Percentiles rank a stretch among this genome's conserved stretches.
phyloP scores from a whole-genome alignment of 2,888 invertebrate genomes.

The Torymus texanus region DNA sequence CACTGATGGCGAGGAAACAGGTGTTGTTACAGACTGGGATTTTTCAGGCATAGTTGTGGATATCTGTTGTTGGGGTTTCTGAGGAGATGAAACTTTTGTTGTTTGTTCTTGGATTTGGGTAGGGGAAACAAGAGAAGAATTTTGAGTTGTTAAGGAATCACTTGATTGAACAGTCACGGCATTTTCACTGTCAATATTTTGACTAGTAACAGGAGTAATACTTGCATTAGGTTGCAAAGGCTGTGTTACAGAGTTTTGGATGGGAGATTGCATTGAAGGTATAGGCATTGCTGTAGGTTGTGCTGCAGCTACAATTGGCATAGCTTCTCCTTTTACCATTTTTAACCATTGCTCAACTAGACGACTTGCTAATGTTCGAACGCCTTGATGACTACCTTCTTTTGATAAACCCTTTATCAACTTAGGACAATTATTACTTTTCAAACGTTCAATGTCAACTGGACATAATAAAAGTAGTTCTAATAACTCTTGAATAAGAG shows the following conservation, averaged over 20 bases:
- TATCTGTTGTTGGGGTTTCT: constrained; percentile 39
- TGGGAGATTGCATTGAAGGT: constrained; percentile 50
- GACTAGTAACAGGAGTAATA: constrained; percentile 49
- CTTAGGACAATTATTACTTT: constrained; percentile 94
- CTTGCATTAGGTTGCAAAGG: constrained; percentile 39
- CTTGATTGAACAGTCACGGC: constrained; percentile 62
- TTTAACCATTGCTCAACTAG: constrained; percentile 93
- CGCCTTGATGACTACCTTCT: constrained; percentile 86
- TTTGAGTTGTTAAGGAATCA: constrained; percentile 61
- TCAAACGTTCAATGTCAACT: constrained; percentile 91
- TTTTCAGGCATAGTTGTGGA: constrained; percentile 44
- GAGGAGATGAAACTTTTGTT: constrained; percentile 34
- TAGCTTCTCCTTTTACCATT: constrained; percentile 87
- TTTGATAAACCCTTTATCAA: constrained; percentile 91
- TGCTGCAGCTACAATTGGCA: constrained; percentile 72
- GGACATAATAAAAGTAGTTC: constrained; percentile 90
- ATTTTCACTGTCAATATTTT: constrained; percentile 52
- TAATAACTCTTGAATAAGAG: constrained; percentile 90
- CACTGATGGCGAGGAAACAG: constrained; percentile 64
- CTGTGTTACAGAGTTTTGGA: constrained; percentile 40
- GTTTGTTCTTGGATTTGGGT: constrained; percentile 55
- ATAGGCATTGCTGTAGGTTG: constrained; percentile 75
- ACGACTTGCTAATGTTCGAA: constrained; percentile 85
- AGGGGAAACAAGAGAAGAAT: constrained; percentile 50
- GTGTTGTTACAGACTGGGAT: constrained; percentile 38